These are phyloP conservation scores for Pseudomyrmex gracilis DNA, from an alignment of 1,140 invertebrate genomes.

Conservation along the genomic window DNA sequence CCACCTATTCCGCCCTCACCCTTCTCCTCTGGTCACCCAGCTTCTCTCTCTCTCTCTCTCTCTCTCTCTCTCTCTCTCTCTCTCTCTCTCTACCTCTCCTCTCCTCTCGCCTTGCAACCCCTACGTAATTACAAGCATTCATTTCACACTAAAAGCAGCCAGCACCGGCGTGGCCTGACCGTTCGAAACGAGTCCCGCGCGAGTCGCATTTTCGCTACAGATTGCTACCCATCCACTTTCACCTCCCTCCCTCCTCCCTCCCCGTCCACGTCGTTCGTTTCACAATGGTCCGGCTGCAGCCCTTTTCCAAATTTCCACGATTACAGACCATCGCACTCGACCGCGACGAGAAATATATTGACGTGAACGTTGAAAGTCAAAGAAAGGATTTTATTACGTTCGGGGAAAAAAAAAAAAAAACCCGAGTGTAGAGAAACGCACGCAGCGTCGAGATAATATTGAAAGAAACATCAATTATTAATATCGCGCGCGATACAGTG, in stretches of 20 bases:
- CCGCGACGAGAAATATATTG: slow-evolving; percentile 20
- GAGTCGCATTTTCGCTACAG: slow-evolving; percentile 73
- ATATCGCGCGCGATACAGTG: too few relatives aligned
- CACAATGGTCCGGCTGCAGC: slow-evolving; percentile 41
- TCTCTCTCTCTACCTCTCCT: neutral
- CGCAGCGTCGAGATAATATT: too few relatives aligned
- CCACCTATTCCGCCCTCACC: slow-evolving; percentile 14
- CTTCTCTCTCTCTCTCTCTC: neutral
- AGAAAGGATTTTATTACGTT: slow-evolving; percentile 1
- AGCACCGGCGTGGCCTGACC: slow-evolving; percentile 48
- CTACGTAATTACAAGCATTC: slow-evolving; percentile 77
- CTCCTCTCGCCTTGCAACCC: slow-evolving; percentile 8
- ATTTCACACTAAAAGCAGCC: slow-evolving; percentile 75
- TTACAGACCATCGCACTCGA: slow-evolving; percentile 56
- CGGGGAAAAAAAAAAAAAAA: neutral
- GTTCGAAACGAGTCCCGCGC: slow-evolving; percentile 74
- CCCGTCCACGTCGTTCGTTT: slow-evolving; percentile 16
- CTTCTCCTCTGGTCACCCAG: neutral
- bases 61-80: slow-evolving; percentile 12
- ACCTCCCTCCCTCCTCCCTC: neutral
- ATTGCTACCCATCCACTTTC: slow-evolving; percentile 66
- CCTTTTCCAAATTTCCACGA: slow-evolving; percentile 71
- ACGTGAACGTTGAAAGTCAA: neutral
- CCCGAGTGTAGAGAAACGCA: neutral
- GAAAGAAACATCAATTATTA: too few relatives aligned